Evolutionary conservation across 2,888 invertebrate genomes (phyloP), one percentile per base, ranked within the genome.

Genomic region (Timema podura): DNA sequence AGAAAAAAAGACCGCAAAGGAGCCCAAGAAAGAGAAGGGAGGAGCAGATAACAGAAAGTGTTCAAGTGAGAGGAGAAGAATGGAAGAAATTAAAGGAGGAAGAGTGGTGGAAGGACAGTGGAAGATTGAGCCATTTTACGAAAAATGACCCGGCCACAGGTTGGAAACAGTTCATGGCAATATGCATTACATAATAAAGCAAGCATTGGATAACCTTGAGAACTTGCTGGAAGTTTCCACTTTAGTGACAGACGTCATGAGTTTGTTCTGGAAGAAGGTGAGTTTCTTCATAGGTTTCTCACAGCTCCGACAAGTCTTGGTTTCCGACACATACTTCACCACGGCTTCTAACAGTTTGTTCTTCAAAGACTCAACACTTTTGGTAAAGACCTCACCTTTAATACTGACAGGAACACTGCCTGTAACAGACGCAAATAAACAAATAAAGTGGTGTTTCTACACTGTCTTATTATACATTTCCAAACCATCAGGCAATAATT

Each of bases 201-300:
- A 64, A 13, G 13, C 6, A 13, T 64, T 11, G 44, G 9, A 64
- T 64, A 16, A 67, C 64, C 45, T 65, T 54, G 49, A 30, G 64
- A 48, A 69, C 30, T 61, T 61, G 16, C 61, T 61, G 11, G 61
- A 61, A 8, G 61, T 61, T 13, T 61, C 61, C 61, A 61, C 61
- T 46, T 69, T 45, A n/a, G 11, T 54, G 13, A 47, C 49, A 46
- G 59, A 59, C 13, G 83, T 83, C 82, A 89, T 86, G 45, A 90
- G 83, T 79, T 85, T 88, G 72, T 87, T 87, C 68, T 86, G 87
- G 46, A 87, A 80, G 44, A 85, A 83, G 47, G 85, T 86, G 0
- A 89, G 82, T 80, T 84, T 87, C 5, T 84, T 80, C 10, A 88
- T 79, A 54, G 78, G 78, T 48, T 78, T 76, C 48, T 80, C 81